Base-by-base conservation (phyloP, 2,113 vertebrate species). In the Festucalex cinctus region DNA sequence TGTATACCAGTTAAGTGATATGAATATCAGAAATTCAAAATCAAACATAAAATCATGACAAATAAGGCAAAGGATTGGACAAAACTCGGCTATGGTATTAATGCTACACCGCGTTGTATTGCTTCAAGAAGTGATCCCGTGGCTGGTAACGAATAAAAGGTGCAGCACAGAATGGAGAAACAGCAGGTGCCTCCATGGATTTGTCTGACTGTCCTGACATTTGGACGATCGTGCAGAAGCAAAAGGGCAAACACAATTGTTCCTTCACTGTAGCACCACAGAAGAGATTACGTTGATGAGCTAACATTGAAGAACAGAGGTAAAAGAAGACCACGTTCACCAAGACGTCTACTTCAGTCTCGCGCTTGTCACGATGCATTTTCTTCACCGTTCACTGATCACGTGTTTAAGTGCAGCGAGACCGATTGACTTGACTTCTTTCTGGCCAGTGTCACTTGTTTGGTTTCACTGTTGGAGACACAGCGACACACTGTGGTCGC, bases 401-500 rank as follows among this genome's bases (percentile, higher is more conserved):
- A 57, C 26, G 54, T 51, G 48, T 57, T 19, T 32, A 19, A 16
- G 14, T 35, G 54, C 26, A 8, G 54, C 14, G 14, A 57, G 16
- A 7, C 3, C 26, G 2, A 17, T 2, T 32, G 26, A 57, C 26
- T 32, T 5, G 3, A 54, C 9, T 24, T 39, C 19, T 59, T 4
- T 10, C 12, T 6, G n/a, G 3, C 10, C 10, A 4, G 12, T 1
- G n/a, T 16, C 37, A 16, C 39, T 24, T 19, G 12, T 17, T 56
- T 36, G 0, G 32, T 6, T 48, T 70, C 13, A 51, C 9, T 6
- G 51, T 35, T 90, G 82, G 77, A 76, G 64, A 78, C 69, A 88
- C 73, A 87, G 89, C 82, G 87, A 86, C 88, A 71, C 88, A 87
- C 58, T 22, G 76, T 90, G 91, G 89, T 66, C 4, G 3, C 5